A percentile compares a stretch with the other conserved stretches of the same genome.
Evolutionary conservation across 2,797 vertebrate species (phyloP).

Genomic region (Clamator glandarius): DNA sequence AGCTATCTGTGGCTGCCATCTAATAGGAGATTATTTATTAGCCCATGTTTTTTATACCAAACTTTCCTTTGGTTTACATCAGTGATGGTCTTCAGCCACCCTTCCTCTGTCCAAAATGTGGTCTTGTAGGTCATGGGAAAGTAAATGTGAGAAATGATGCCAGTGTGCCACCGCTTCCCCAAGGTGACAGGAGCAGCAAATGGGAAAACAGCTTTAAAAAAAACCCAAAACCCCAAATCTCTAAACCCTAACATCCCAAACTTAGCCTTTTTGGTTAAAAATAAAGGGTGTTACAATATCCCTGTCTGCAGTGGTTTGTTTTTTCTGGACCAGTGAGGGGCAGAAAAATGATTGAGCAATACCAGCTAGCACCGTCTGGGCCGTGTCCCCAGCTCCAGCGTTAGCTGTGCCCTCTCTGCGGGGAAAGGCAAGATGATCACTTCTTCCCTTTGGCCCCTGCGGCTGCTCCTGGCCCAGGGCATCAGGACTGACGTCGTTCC

Average conservation of each 20-base stretch:
- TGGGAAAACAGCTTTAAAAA: background rate
- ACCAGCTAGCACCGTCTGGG: too few relatives aligned
- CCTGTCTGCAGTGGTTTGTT: background rate
- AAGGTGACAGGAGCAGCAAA: background rate
- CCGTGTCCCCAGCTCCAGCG: background rate
- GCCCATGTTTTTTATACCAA: background rate
- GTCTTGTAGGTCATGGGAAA: background rate
- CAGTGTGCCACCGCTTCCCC: background rate
- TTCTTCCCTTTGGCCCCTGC: background rate
- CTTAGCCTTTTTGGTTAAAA: background rate
- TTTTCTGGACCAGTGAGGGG: background rate
- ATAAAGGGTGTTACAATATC: background rate
- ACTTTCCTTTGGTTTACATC: background rate
- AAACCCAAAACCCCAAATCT: background rate
- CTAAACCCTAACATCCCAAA: background rate
- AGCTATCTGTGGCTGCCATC: background rate
- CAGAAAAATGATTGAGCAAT: background rate
- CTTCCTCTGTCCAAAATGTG: background rate
- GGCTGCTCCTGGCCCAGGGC: background rate
- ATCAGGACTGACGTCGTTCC: accelerated
- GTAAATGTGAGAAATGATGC: background rate
- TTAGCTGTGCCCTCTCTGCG: background rate
- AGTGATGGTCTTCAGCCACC: background rate
- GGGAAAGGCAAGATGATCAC: background rate
- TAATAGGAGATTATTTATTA: too few relatives aligned